These are phyloP conservation scores for Plagiodera versicolora DNA, from an alignment of 2,888 invertebrate species.

Conservation along the genomic window DNA sequence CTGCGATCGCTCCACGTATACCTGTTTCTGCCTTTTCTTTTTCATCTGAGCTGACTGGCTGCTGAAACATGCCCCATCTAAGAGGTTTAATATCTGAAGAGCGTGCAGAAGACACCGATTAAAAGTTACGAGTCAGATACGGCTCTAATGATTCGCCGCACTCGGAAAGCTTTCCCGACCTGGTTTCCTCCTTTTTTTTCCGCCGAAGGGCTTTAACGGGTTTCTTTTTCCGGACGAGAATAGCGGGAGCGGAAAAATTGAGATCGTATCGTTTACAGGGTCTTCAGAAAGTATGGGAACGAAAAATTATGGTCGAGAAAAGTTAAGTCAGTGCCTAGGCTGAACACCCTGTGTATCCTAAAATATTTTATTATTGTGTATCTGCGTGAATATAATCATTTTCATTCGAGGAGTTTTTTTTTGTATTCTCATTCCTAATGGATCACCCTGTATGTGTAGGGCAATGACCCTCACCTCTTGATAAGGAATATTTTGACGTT, in stretches of 20 bases:
- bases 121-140: constrained; percentile 40
- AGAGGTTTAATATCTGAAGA: constrained; percentile 41
- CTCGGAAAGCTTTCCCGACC: constrained; percentile 9
- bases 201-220: not conserved
- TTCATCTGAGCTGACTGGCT: constrained; percentile 36
- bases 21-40: constrained; percentile 2
- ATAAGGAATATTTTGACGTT: no score
- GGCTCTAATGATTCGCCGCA: constrained; percentile 31
- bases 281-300: no score
- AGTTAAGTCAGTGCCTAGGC: no score
- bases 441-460: no score
- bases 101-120: constrained; percentile 39
- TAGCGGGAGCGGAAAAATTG: not conserved
- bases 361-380: no score
- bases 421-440: no score
- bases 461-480: no score
- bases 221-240: not conserved
- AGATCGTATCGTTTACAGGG: no score
- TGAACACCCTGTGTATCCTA: no score
- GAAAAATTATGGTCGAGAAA: no score
- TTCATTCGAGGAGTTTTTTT: no score
- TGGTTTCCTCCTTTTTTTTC: not conserved
- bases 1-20: not conserved
- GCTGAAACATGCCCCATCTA: constrained; percentile 39
- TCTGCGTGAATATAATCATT: no score